Evolutionary conservation across 2,797 vertebrate species (phyloP).

Genomic region (Aeoliscus strigatus): DNA sequence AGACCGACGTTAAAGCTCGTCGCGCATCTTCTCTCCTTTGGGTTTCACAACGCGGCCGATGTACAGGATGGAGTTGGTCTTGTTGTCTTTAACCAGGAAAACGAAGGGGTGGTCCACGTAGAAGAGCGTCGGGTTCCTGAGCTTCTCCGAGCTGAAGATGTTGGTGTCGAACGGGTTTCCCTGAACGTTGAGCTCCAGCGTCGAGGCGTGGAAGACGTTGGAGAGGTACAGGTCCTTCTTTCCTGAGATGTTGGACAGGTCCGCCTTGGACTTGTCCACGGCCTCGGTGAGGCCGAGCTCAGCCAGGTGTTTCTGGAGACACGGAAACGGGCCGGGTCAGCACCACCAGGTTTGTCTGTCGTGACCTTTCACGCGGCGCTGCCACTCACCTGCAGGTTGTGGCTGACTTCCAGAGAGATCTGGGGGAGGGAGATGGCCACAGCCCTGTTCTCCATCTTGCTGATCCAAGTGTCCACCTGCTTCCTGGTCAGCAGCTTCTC

Average conservation of each 20-base stretch:
- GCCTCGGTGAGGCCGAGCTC: constrained; percentile 91
- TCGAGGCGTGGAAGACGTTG: constrained; percentile 86
- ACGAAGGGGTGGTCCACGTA: constrained; percentile 94
- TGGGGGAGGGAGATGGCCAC: constrained; percentile 93
- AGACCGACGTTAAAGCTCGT: constrained; percentile 82
- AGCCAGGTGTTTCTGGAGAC: constrained; percentile 86
- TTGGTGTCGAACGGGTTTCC: constrained; percentile 86
- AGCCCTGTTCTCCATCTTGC: constrained; percentile 83
- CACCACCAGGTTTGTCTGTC: too few relatives aligned
- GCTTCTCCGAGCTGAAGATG: constrained; percentile 84
- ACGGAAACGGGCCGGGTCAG: too few relatives aligned
- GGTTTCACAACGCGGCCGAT: constrained; percentile 89
- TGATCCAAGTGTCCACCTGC: constrained; percentile 86
- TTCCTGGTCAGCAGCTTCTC: constrained; percentile 90
- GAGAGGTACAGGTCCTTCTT: constrained; percentile 97
- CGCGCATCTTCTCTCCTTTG: constrained; percentile 93
- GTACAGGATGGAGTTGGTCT: constrained; percentile 91
- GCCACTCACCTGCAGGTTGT: constrained; percentile 76
- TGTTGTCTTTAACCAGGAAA: constrained; percentile 94
- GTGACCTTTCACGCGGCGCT: neutral
- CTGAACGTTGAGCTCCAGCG: constrained; percentile 84
- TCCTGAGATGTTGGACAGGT: constrained; percentile 94
- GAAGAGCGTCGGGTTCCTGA: constrained; percentile 89
- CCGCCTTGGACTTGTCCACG: constrained; percentile 93
- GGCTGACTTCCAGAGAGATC: constrained; percentile 75